These are phyloP conservation scores for Heliangelus exortis DNA, from an alignment of 2,797 vertebrate genomes.

Conservation along the genomic window DNA sequence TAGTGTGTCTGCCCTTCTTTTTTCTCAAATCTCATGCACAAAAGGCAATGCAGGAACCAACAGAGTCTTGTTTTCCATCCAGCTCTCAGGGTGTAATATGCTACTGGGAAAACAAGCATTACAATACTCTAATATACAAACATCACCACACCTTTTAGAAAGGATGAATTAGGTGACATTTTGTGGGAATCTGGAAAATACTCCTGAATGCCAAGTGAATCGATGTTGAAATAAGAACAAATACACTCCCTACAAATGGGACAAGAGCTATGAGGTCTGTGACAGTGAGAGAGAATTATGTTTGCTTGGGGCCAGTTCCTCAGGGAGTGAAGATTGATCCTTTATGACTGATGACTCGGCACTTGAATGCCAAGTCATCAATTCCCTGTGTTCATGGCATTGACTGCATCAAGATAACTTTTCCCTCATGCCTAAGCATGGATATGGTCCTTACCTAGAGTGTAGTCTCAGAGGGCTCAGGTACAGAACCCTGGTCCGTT, in stretches of 20 bases:
- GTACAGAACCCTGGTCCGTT: neutral
- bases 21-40: neutral
- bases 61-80: neutral
- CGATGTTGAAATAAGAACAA: constrained; percentile 80
- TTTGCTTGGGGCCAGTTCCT: constrained; percentile 77
- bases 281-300: constrained; percentile 81
- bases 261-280: constrained; percentile 77
- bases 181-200: constrained; percentile 77
- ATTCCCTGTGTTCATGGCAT: constrained; percentile 74
- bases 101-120: neutral
- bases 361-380: constrained; percentile 83
- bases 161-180: constrained; percentile 77
- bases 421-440: constrained; percentile 66
- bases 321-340: constrained; percentile 80
- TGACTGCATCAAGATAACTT: constrained; percentile 81
- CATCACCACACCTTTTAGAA: constrained; percentile 46
- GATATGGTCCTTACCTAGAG: constrained; percentile 21
- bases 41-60: neutral
- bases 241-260: constrained; percentile 78
- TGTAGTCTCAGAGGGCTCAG: neutral
- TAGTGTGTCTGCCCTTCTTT: neutral
- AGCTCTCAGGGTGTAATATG: neutral
- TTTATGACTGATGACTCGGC: constrained; percentile 80
- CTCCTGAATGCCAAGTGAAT: constrained; percentile 79
- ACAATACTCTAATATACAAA: constrained; percentile 1